phyloP scores from a whole-genome alignment of 2,888 invertebrate species.

The Acanthococcus lagerstroemiae region DNA sequence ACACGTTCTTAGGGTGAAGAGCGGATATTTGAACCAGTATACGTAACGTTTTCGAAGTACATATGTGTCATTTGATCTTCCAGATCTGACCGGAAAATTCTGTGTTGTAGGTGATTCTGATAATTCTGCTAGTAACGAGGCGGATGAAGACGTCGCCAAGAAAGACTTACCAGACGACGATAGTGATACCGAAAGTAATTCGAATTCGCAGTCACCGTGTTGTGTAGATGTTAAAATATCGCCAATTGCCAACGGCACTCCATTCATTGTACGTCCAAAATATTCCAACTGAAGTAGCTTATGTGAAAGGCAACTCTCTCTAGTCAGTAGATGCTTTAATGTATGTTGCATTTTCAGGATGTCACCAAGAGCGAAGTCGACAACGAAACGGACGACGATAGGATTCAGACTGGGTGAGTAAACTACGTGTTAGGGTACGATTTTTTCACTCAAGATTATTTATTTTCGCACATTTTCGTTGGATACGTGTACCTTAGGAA shows the following conservation, averaged over 20 bases:
- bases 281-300: neutral
- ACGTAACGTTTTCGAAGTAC: no score
- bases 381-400: conserved; percentile 1
- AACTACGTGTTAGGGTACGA: no score
- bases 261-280: conserved; percentile 32
- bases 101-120: conserved; percentile 21
- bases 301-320: no score
- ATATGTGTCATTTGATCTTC: neutral
- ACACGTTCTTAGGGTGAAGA: neutral
- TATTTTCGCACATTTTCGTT: no score
- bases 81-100: conserved; percentile 4
- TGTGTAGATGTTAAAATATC: conserved; percentile 25
- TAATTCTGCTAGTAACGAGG: conserved; percentile 38
- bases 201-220: conserved; percentile 27
- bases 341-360: neutral
- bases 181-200: conserved; percentile 42
- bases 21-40: conserved; percentile 6
- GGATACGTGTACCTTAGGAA: no score
- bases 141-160: conserved; percentile 35
- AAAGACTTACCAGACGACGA: conserved; percentile 49
- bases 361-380: conserved; percentile 1
- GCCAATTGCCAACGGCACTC: conserved; percentile 30
- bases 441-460: no score
- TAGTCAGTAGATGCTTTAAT: neutral
- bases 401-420: conserved; percentile 3